phyloP scores from a whole-genome alignment of 2,888 invertebrate genomes.

The Lasioglossum calceatum region DNA sequence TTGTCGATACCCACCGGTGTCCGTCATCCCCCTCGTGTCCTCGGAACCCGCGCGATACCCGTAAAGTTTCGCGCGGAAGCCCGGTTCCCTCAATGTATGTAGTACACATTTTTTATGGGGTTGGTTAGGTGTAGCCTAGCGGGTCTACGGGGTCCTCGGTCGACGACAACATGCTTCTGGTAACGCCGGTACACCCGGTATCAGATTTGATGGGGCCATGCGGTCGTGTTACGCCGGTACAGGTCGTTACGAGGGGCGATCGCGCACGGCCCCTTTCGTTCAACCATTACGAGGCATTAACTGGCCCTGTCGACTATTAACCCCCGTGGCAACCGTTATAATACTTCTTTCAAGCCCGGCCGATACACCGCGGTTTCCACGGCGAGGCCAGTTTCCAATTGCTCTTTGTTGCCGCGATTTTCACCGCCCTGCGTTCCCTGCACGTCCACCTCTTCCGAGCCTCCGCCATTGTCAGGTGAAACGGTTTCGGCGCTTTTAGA shows the following conservation, averaged over 20 bases:
- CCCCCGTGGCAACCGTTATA: constrained; percentile 72
- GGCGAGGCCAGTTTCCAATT: constrained; percentile 67
- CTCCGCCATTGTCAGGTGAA: constrained; percentile 1
- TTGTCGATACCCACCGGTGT: constrained; percentile 9
- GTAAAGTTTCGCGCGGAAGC: constrained; percentile 33
- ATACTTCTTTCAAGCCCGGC: constrained; percentile 66
- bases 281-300: constrained; percentile 80
- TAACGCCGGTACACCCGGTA: constrained; percentile 61
- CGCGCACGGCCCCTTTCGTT: constrained; percentile 68
- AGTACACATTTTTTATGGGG: constrained; percentile 49
- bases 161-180: constrained; percentile 58
- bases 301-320: constrained; percentile 76
- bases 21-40: not conserved
- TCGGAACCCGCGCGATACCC: constrained; percentile 24
- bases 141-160: constrained; percentile 15
- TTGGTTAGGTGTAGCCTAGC: constrained; percentile 17
- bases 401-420: constrained; percentile 63
- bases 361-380: constrained; percentile 61
- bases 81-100: constrained; percentile 29
- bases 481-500: no score
- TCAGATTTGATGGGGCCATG: constrained; percentile 80
- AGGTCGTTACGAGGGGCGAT: constrained; percentile 79
- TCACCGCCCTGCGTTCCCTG: constrained; percentile 26
- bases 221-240: constrained; percentile 77
- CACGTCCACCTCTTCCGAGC: not conserved